phyloP scores from a whole-genome alignment of 2,888 invertebrate genomes.

The Tipula confusa region DNA sequence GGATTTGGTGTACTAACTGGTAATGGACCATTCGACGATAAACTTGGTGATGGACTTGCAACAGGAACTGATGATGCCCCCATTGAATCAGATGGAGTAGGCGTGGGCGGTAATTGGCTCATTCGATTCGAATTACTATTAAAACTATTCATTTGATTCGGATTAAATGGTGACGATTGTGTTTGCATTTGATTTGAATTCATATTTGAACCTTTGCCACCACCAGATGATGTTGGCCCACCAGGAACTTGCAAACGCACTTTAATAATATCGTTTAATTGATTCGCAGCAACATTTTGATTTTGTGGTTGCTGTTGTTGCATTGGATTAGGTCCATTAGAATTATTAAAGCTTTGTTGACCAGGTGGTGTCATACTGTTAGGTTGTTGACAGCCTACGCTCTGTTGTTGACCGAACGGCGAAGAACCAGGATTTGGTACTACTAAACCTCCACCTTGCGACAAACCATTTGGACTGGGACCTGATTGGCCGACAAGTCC shows the following conservation, averaged over 20 bases:
- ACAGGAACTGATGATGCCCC: constrained; percentile 52
- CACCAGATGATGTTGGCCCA: background rate
- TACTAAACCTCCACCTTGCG: constrained; percentile 54
- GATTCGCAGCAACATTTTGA: constrained; percentile 43
- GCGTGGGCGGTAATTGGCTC: constrained; percentile 52
- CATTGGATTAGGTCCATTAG: constrained; percentile 54
- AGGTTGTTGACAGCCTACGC: constrained; percentile 53
- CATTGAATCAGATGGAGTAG: constrained; percentile 45
- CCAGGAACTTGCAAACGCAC: constrained; percentile 50
- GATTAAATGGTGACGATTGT: constrained; percentile 57
- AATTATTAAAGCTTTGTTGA: constrained; percentile 52
- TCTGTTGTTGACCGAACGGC: constrained; percentile 59
- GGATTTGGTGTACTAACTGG: constrained; percentile 57
- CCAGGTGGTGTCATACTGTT: constrained; percentile 50
- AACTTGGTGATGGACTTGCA: constrained; percentile 51
- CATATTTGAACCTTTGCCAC: background rate
- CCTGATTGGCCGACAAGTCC: constrained; percentile 66
- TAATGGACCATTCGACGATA: constrained; percentile 50
- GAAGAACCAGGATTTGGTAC: constrained; percentile 64
- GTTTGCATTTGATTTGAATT: constrained; percentile 21
- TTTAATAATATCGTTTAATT: constrained; percentile 59
- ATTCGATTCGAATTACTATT: constrained; percentile 39
- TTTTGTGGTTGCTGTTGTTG: constrained; percentile 43
- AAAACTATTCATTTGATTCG: constrained; percentile 44
- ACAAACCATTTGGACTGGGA: constrained; percentile 68